Percentiles rank a stretch among this genome's conserved stretches.
Evolutionary conservation across 1,140 invertebrate species (phyloP).

Genomic region (Nomia melanderi): DNA sequence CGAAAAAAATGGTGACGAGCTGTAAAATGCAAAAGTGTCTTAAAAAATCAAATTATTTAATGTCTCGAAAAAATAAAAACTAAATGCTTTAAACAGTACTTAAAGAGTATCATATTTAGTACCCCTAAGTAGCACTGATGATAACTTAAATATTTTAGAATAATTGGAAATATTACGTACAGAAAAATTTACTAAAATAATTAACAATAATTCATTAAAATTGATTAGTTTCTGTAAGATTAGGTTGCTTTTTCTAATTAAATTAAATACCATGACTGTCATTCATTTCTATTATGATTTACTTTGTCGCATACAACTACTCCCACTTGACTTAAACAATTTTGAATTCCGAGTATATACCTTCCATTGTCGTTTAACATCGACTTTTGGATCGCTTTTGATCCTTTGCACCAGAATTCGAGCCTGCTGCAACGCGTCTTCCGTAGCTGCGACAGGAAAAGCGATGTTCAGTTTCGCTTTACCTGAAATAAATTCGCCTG

Average conservation of each 20-base stretch:
- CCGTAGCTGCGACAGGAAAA: conserved; percentile 87
- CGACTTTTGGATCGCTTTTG: conserved; percentile 83
- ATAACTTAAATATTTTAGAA: too few relatives aligned
- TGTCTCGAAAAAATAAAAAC: too few relatives aligned
- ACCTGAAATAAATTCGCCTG: conserved; percentile 85
- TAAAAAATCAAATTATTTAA: background rate
- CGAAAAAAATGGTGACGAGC: conserved; percentile 91
- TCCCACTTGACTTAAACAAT: background rate
- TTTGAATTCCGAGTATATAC: conserved; percentile 75
- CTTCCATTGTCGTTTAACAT: conserved; percentile 89
- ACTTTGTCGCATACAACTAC: too few relatives aligned
- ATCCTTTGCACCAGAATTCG: conserved; percentile 86
- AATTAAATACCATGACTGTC: too few relatives aligned
- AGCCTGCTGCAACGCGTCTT: conserved; percentile 87
- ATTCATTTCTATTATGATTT: background rate
- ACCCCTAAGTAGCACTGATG: too few relatives aligned
- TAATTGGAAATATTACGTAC: too few relatives aligned
- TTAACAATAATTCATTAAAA: too few relatives aligned
- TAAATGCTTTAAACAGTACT: too few relatives aligned
- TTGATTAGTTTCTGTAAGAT: too few relatives aligned
- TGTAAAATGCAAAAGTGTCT: conserved; percentile 63
- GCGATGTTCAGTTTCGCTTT: conserved; percentile 86
- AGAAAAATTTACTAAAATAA: too few relatives aligned
- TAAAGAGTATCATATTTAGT: too few relatives aligned
- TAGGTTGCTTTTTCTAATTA: too few relatives aligned